A percentile compares a stretch with the other conserved stretches of the same genome.
phyloP scores from a whole-genome alignment of 1,140 invertebrate genomes.

The Rhyacophila brunnea region DNA sequence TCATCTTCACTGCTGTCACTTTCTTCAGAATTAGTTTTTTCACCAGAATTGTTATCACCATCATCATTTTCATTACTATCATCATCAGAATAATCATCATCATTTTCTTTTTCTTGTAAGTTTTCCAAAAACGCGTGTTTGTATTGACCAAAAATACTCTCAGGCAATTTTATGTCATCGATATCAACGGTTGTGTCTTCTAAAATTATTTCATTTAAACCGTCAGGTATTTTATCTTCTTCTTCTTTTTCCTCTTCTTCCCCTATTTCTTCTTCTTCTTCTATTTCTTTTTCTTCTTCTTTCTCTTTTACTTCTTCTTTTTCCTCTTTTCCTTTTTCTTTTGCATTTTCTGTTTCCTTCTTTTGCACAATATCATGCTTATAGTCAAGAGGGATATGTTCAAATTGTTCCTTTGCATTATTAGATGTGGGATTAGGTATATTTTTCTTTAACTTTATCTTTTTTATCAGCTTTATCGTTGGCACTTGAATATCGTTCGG shows the following conservation, averaged over 20 bases:
- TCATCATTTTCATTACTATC: conserved; percentile 19
- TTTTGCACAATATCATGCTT: conserved; percentile 40
- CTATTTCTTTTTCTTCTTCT: conserved; percentile 30
- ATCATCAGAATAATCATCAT: conserved; percentile 35
- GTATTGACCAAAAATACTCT: conserved; percentile 17
- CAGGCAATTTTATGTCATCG: conserved; percentile 28
- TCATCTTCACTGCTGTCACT: conserved; percentile 36
- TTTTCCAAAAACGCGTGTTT: conserved; percentile 17
- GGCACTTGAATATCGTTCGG: neutral
- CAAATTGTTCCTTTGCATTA: conserved; percentile 49
- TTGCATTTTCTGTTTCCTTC: conserved; percentile 25
- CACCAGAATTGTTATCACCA: conserved; percentile 21
- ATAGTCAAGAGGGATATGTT: conserved; percentile 50
- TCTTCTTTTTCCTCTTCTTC: conserved; percentile 24
- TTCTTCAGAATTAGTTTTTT: conserved; percentile 34
- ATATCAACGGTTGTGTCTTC: conserved; percentile 22
- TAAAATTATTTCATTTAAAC: conserved; percentile 18
- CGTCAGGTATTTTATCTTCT: conserved; percentile 7
- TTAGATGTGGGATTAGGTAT: conserved; percentile 2
- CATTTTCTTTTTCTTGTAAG: conserved; percentile 31
- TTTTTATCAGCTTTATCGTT: neutral
- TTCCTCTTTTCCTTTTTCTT: conserved; percentile 27
- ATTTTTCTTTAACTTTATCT: neutral
- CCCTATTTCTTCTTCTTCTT: conserved; percentile 21
- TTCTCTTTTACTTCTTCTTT: conserved; percentile 19